Evolutionary conservation across 2,113 vertebrate species (phyloP), one percentile per base, ranked within the genome.

Genomic region (Glaucomys volans): DNA sequence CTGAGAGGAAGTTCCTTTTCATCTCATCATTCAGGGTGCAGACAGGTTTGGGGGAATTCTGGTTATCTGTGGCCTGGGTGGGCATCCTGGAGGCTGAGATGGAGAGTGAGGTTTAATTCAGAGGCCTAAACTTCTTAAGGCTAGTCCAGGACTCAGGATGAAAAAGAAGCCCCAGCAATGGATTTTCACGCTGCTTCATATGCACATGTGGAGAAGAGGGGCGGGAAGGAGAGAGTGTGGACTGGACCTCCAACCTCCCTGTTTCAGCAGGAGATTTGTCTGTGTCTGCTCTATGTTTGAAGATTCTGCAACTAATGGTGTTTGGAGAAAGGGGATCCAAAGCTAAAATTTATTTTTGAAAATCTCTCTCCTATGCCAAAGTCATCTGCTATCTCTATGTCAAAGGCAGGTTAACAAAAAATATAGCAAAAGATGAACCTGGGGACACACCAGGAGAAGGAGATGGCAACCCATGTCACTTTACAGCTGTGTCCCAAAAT

Each of bases 281-380:
- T 84, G 59, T 77, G 57, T 26, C 13, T 9, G 3, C 54, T 67
- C 93, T 87, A 50, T 16, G n/a, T 32, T 40, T 59, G 26, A 42
- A 7, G 52, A 81, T 91, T 62, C 47, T 77, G n/a, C 22, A 75
- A 87, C 37, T 50, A 44, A 87, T 62, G 76, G 81, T 30, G 54
- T 22, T 64, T 52, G 40, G 37, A 57, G 37, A 95, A 76, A 90
- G 42, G 17, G 71, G 6, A 74, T 96, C 52, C 24, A 22, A 16
- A 75, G 30, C 64, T 89, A 62, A 95, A 37, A n/a, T 83, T 85
- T n/a, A 50, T 82, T 81, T 85, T 86, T 75, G 42, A 90, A 92
- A 90, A 82, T n/a, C 54, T 95, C 37, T 82, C 14, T 2, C 35
- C 24, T 77, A 11, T 77, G 59, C 12, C 57, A 42, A 0, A 86